phyloP scores from a whole-genome alignment of 2,797 vertebrate genomes.

The Furcifer pardalis region DNA sequence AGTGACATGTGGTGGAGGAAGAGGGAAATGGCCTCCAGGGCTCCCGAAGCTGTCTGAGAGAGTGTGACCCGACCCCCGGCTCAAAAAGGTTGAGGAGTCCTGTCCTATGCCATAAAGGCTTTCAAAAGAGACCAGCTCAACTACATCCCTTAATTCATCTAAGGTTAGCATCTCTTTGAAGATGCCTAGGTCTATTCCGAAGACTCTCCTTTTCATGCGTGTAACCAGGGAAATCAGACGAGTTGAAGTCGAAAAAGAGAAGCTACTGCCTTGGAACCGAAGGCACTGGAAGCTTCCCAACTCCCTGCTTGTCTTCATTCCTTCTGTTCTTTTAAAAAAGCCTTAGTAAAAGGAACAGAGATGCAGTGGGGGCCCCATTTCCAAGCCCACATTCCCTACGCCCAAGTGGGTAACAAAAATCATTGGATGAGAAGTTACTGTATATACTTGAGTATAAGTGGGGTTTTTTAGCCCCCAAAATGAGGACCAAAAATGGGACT shows the following conservation, averaged over 20 bases:
- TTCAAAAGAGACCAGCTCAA: background rate
- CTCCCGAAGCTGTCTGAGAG: no score
- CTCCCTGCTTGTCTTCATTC: background rate
- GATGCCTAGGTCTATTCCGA: background rate
- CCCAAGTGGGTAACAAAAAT: conserved; percentile 7
- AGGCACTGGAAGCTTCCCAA: conserved; percentile 7
- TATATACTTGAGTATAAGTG: no score
- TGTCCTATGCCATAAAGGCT: no score
- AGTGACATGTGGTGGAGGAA: no score
- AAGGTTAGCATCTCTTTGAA: background rate
- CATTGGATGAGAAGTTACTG: background rate
- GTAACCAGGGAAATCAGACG: background rate
- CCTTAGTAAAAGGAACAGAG: background rate
- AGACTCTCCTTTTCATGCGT: background rate
- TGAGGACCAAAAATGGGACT: no score
- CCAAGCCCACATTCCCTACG: background rate
- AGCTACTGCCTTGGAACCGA: background rate
- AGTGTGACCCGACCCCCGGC: no score
- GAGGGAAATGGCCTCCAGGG: no score
- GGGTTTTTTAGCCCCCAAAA: no score
- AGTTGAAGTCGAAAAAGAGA: background rate
- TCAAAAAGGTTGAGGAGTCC: no score
- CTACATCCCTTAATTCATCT: background rate
- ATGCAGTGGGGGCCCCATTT: rapidly evolving
- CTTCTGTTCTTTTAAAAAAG: background rate